phyloP scores from a whole-genome alignment of 2,113 vertebrate genomes.

The Platysternon megacephalum region DNA sequence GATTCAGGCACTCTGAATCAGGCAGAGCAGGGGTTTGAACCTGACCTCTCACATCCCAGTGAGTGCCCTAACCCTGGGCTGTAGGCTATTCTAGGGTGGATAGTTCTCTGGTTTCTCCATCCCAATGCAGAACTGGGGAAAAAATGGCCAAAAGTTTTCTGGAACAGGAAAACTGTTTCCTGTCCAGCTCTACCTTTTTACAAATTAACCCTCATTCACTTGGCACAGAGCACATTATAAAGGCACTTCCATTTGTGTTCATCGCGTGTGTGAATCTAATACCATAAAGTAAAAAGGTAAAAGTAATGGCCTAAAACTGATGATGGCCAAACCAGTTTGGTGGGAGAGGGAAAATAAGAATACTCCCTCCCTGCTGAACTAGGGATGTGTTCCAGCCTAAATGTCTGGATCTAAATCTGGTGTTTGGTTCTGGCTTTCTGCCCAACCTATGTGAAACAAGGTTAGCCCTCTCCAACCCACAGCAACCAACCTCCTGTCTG shows the following conservation, averaged over 20 bases:
- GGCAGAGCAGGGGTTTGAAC: background rate
- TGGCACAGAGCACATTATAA: background rate
- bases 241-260: background rate
- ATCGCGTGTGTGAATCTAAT: background rate
- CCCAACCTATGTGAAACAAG: background rate
- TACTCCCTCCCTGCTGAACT: background rate
- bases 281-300: background rate
- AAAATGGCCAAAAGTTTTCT: background rate
- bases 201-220: background rate
- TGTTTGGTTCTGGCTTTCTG: background rate
- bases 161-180: background rate
- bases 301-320: background rate
- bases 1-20: background rate
- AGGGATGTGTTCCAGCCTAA: background rate
- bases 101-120: background rate
- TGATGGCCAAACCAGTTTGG: background rate
- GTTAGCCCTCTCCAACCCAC: background rate
- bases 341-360: background rate
- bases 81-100: background rate
- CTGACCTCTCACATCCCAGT: background rate
- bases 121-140: background rate
- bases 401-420: background rate
- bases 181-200: background rate
- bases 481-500: background rate
- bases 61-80: background rate